Base-by-base conservation (phyloP, 2,113 vertebrate species). In the Oenanthe melanoleuca region DNA sequence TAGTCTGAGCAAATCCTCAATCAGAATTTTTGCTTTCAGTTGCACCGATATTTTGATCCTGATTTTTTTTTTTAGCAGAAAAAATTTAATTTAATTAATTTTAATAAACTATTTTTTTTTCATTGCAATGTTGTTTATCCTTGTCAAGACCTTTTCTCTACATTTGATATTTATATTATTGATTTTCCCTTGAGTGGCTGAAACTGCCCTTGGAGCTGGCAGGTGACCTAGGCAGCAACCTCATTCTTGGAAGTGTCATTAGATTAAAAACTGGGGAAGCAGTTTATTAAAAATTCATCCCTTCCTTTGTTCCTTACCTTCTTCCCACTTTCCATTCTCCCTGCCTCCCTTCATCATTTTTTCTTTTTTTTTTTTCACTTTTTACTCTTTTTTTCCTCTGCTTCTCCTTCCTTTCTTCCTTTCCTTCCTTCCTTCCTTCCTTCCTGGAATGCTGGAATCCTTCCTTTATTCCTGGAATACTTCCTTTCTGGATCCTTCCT, bases 281-380 rank as follows among this genome's bases (percentile, higher is more conserved):
- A 9, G 69, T 80, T 79, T 80, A 44, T 49, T 75, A 44, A 79
- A 86, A 79, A 57, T 45, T 83, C 11, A 12, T 42, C 2, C 11
- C 5, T 78, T 71, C 33, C 25, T n/a, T 42, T 47, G 8, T 34
- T 25, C 9, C 5, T 64, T 69, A 9, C 10, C 12, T n/a, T 33
- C 25, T 45, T 88, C 12, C 6, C 6, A 50, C 28, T 5, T 2
- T 57, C 25, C 5, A 6, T 25, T 9, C 14, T 45, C 4, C 21
- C 20, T 40, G 0, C 13, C 8, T 18, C 4, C 1, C 28, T n/a
- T 23, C 3, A 12, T 29, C 1, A 5, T 5, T 49, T 11, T 15
- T 11, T 53, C 34, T 2, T 34, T 10, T 44, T 57, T 34, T 10
- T 10, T 9, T 25, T 37, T 37, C n/a, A n/a, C 5, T 28, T 26